Evolutionary conservation across 2,113 vertebrate species (phyloP).

Genomic region (Scophthalmus maximus): DNA sequence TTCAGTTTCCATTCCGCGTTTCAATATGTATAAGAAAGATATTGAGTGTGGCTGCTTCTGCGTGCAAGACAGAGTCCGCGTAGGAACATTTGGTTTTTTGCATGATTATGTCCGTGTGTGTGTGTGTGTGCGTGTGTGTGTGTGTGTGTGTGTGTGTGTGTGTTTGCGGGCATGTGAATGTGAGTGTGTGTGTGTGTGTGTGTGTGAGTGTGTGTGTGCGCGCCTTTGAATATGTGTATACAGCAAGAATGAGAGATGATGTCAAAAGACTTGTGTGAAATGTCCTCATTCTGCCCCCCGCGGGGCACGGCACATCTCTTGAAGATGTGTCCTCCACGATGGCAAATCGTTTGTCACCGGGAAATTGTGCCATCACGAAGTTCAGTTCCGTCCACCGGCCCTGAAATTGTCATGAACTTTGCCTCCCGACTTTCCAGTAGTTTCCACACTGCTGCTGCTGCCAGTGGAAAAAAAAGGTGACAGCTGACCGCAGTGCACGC

Average conservation of each 20-base stretch:
- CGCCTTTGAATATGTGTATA: neutral
- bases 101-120: too few species aligned
- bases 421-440: slow-evolving; percentile 34
- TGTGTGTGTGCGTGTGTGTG: slow-evolving; percentile 18
- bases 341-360: slow-evolving; percentile 52
- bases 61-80: slow-evolving; percentile 36
- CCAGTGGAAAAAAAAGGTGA: slow-evolving; percentile 22
- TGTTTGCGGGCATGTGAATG: slow-evolving; percentile 1
- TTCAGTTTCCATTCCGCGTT: slow-evolving; percentile 69
- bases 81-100: slow-evolving; percentile 31
- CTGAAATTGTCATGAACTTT: slow-evolving; percentile 27
- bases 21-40: slow-evolving; percentile 65
- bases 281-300: slow-evolving; percentile 58
- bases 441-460: slow-evolving; percentile 11
- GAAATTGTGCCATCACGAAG: slow-evolving; percentile 23
- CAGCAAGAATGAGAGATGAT: slow-evolving; percentile 37
- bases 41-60: slow-evolving; percentile 59
- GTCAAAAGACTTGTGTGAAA: slow-evolving; percentile 55
- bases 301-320: slow-evolving; percentile 55
- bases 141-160: slow-evolving; percentile 6
- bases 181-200: neutral
- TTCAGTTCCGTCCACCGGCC: slow-evolving; percentile 36
- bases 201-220: neutral
- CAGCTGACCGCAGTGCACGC: neutral
- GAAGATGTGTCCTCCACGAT: slow-evolving; percentile 54